Conservation (phyloP, 2,888 invertebrate species). For the Cheilosia soror region DNA sequence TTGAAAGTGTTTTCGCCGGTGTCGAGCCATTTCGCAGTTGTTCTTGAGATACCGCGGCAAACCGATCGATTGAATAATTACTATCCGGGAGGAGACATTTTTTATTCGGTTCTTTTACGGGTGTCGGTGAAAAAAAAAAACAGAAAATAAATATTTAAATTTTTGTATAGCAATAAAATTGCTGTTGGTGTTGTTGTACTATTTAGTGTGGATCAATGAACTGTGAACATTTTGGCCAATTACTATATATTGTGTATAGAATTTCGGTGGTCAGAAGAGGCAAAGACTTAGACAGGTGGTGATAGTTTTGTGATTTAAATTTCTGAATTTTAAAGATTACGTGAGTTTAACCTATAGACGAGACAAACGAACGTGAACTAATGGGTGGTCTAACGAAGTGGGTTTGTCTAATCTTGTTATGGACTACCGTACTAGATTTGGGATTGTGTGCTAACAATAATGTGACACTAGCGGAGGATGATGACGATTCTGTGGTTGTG, state of each 20-base stretch:
- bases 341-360: conserved; percentile 43
- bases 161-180: conserved; percentile 51
- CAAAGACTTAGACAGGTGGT: background rate
- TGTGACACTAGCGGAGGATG: conserved; percentile 36
- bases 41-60: conserved; percentile 53
- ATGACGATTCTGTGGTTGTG: conserved; percentile 58
- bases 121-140: conserved; percentile 41
- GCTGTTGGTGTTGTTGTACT: conserved; percentile 11
- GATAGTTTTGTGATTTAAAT: background rate
- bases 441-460: conserved; percentile 38
- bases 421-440: conserved; percentile 39
- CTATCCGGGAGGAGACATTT: conserved; percentile 42
- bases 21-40: conserved; percentile 50
- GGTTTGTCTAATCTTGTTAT: conserved; percentile 36
- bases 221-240: conserved; percentile 36
- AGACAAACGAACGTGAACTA: no score
- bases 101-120: conserved; percentile 48
- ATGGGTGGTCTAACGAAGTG: conserved; percentile 52
- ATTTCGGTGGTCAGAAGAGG: conserved; percentile 4
- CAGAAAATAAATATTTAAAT: conserved; percentile 60
- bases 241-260: conserved; percentile 7
- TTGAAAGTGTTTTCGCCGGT: conserved; percentile 66
- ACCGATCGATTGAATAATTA: conserved; percentile 58
- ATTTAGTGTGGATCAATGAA: conserved; percentile 63
- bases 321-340: background rate